Evolutionary conservation across 2,888 invertebrate genomes (phyloP), one percentile per base, ranked within the genome.

Genomic region (Sialis lutaria): DNA sequence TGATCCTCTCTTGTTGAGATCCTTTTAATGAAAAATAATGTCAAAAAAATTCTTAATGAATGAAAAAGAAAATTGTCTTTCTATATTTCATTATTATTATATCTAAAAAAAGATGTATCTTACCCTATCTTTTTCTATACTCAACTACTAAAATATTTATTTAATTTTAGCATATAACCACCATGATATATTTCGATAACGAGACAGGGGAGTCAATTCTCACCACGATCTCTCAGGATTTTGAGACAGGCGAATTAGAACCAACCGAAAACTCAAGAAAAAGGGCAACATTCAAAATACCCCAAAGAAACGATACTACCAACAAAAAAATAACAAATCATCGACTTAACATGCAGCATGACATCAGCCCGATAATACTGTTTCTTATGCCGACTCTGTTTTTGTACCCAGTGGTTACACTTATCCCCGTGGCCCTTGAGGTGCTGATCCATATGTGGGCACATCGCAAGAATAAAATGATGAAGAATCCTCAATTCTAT

Each of bases 391-490:
- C 78, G 1, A 73, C 77, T 2, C 55, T 75, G 1, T 71, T 76
- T 60, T 61, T 74, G 42, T 77, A 72, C 53, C 72, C 75, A 7
- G 54, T 74, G 12, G 57, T 74, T 7, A 69, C 70, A 40, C 57
- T 70, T 1, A 51, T 74, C 31, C 59, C 79, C 31, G 65, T 70
- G 42, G 48, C 74, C 1, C 54, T 77, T 8, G 83, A 83, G 63
- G 63, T 74, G 12, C 61, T 68, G n/a, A 62, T 82, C 31, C 82
- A 83, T 59, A 67, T 72, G n/a, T 70, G 73, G 66, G 76, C 80
- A 6, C 82, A 83, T 56, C 73, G 73, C 52, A 79, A 77, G 56
- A 82, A 82, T 56, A 75, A 73, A 53, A 60, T 62, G 42, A 62
- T 79, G 34, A 69, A 68, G 55, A 68, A 77, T 53, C 63, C 70